A percentile compares a stretch with the other conserved stretches of the same genome.
Conservation (phyloP, 2,888 invertebrate species). For the Acrobasis repandana region DNA sequence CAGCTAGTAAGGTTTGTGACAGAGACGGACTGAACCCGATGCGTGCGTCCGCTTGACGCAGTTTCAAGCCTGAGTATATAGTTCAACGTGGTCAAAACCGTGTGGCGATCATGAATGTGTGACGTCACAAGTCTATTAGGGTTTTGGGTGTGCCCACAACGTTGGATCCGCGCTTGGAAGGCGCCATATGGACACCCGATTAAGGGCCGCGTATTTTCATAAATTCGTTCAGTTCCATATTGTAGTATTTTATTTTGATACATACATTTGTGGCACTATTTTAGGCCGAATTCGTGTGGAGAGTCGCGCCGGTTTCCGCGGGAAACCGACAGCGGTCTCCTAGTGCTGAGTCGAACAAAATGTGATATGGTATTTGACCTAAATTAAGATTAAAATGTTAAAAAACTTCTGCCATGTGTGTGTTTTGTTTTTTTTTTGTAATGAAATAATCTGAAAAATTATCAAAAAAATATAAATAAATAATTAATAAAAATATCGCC, state of each 20-base stretch:
- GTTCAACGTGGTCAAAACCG: too few relatives aligned
- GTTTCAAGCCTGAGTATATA: too few relatives aligned
- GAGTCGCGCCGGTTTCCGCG: slow-evolving; percentile 14
- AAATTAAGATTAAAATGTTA: slow-evolving; percentile 74
- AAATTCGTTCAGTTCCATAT: slow-evolving; percentile 25
- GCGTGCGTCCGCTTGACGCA: too few relatives aligned
- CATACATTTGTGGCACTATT: slow-evolving; percentile 23
- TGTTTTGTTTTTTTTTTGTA: slow-evolving; percentile 63
- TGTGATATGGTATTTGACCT: slow-evolving; percentile 68
- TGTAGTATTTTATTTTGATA: too few relatives aligned
- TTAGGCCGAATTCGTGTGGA: slow-evolving; percentile 15
- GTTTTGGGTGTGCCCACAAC: too few relatives aligned
- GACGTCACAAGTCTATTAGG: too few relatives aligned
- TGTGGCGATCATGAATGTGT: too few relatives aligned
- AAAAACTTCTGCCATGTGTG: slow-evolving; percentile 68
- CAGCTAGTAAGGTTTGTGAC: too few relatives aligned
- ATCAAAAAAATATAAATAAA: slow-evolving; percentile 55
- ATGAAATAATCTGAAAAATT: slow-evolving; percentile 65
- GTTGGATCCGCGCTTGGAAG: too few relatives aligned
- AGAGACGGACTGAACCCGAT: too few relatives aligned
- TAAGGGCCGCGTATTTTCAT: too few relatives aligned
- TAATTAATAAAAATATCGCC: slow-evolving; percentile 38
- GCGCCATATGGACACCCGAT: too few relatives aligned
- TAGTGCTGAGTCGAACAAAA: slow-evolving; percentile 46
- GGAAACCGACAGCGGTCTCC: slow-evolving; percentile 25